These are phyloP conservation scores for Sternarchorhynchus goeldii DNA, from an alignment of 2,797 vertebrate species.

Conservation along the genomic window DNA sequence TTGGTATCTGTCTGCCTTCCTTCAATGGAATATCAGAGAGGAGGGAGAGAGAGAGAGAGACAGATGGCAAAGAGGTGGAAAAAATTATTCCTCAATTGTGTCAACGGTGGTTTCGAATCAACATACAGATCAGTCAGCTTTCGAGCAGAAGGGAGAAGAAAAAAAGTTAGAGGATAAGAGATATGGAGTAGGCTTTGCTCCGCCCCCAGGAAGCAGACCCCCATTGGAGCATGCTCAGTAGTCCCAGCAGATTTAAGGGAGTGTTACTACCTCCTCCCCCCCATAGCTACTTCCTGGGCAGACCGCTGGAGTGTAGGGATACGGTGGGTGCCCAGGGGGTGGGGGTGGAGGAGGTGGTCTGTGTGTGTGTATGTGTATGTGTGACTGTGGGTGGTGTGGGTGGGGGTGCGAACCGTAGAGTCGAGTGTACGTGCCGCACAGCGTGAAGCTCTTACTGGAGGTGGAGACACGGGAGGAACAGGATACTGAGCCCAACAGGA, in stretches of 20 bases:
- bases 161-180: too few relatives aligned
- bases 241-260: slow-evolving; percentile 62
- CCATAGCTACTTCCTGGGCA: slow-evolving; percentile 81
- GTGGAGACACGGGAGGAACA: slow-evolving; percentile 74
- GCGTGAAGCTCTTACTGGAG: slow-evolving; percentile 68
- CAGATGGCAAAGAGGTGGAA: not conserved
- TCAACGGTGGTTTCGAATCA: not conserved
- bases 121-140: not conserved
- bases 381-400: slow-evolving; percentile 25
- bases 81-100: not conserved
- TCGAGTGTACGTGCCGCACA: slow-evolving; percentile 72
- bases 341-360: slow-evolving; percentile 42
- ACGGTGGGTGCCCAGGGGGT: slow-evolving; percentile 66
- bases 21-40: not conserved
- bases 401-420: slow-evolving; percentile 49
- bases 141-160: not conserved
- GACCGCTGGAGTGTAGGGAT: slow-evolving; percentile 70
- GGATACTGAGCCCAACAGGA: slow-evolving; percentile 79
- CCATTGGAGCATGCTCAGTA: slow-evolving; percentile 69
- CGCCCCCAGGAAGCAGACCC: slow-evolving; percentile 63
- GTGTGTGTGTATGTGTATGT: not conserved
- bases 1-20: slow-evolving; percentile 36
- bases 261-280: slow-evolving; percentile 64
- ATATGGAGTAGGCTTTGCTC: not conserved
- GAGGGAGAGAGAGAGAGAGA: not conserved